phyloP scores from a whole-genome alignment of 2,888 invertebrate genomes.

The Leucoma salicis region DNA sequence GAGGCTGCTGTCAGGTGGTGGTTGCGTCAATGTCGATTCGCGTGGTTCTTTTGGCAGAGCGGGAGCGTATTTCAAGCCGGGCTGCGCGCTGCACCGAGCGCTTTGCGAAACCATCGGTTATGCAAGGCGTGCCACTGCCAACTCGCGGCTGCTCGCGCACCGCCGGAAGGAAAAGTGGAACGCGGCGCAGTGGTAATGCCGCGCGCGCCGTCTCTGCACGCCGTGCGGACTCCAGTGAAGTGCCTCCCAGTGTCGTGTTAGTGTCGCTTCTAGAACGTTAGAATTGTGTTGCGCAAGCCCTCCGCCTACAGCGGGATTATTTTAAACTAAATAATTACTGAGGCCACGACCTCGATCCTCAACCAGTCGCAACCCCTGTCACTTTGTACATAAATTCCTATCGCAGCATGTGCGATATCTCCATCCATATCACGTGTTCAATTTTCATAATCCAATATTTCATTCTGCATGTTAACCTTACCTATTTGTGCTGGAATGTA shows the following conservation, averaged over 20 bases:
- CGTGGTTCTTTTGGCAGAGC: conserved; percentile 65
- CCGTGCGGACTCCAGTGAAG: conserved; percentile 69
- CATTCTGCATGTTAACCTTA: conserved; percentile 42
- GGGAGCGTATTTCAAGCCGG: conserved; percentile 76
- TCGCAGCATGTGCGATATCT: conserved; percentile 49
- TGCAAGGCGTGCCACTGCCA: conserved; percentile 81
- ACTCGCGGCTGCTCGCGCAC: conserved; percentile 69
- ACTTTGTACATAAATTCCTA: conserved; percentile 42
- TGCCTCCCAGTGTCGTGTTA: conserved; percentile 74
- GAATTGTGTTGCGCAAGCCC: conserved; percentile 77
- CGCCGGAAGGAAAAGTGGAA: conserved; percentile 82
- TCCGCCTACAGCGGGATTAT: conserved; percentile 75
- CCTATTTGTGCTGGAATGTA: conserved; percentile 20
- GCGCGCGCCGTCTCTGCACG: conserved; percentile 77
- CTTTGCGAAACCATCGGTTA: conserved; percentile 81
- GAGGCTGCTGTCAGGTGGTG: conserved; percentile 40
- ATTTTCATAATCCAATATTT: conserved; percentile 43
- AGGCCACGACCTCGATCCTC: conserved; percentile 49
- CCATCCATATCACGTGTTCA: conserved; percentile 50
- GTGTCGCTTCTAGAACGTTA: conserved; percentile 78
- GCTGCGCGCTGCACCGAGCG: conserved; percentile 70
- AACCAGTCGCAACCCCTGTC: conserved; percentile 45
- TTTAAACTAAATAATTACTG: conserved; percentile 70
- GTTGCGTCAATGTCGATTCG: conserved; percentile 31
- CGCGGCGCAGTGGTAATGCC: conserved; percentile 76